Conservation (phyloP, 2,113 vertebrate species). For the Trematocara macrostoma region DNA sequence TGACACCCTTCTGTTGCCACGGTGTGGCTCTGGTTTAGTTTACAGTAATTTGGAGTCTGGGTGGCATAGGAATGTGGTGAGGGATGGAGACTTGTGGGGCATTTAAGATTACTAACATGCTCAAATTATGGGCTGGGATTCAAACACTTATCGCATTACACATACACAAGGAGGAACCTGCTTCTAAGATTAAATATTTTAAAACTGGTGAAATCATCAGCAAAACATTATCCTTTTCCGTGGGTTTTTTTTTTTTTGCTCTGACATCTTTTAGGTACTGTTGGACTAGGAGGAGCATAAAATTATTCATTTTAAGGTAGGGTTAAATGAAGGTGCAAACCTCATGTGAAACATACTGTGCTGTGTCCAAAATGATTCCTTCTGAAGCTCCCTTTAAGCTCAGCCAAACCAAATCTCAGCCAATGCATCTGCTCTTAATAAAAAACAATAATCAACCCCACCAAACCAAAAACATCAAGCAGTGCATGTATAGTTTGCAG, state of each 20-base stretch:
- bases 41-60: constrained; percentile 64
- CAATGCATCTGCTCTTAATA: constrained; percentile 41
- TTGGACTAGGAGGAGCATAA: not conserved
- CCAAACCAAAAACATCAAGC: constrained; percentile 10
- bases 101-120: constrained; percentile 43
- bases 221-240: not conserved
- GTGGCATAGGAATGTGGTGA: constrained; percentile 63
- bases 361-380: not conserved
- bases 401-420: not conserved
- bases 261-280: not conserved
- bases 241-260: not conserved
- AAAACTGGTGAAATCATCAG: constrained; percentile 19
- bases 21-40: constrained; percentile 56
- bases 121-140: constrained; percentile 46
- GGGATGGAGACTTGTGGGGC: constrained; percentile 35
- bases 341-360: not conserved
- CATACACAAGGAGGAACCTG: constrained; percentile 21
- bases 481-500: constrained; percentile 9
- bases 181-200: constrained; percentile 13
- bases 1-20: constrained; percentile 63
- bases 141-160: constrained; percentile 26
- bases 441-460: constrained; percentile 42
- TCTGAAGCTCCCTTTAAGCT: constrained; percentile 1
- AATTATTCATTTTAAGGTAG: not conserved
- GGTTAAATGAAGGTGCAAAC: not conserved